Percentiles rank a stretch among this genome's conserved stretches.
Conservation (phyloP, 2,797 vertebrate species). For the Morus bassanus region DNA sequence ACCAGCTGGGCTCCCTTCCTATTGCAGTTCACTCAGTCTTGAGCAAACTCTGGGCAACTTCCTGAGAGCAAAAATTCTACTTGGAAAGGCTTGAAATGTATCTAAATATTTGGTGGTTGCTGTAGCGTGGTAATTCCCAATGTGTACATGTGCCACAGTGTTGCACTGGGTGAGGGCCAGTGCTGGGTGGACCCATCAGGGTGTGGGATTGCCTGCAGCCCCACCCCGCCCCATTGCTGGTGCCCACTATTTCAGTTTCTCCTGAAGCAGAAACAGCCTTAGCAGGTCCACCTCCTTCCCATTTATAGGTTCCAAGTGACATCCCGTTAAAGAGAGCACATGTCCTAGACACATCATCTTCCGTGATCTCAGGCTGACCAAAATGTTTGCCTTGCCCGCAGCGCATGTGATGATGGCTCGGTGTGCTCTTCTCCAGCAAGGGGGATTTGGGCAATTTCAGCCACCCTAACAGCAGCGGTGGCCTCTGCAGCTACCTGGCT, state of each 20-base stretch:
- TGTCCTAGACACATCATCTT: background rate
- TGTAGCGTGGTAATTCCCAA: slow-evolving; percentile 4
- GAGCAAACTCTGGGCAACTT: slow-evolving; percentile 37
- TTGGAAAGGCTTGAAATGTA: background rate
- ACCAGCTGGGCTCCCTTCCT: slow-evolving; percentile 16
- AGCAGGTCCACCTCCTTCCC: background rate
- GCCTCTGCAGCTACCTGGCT: background rate
- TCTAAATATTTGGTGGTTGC: slow-evolving; percentile 61
- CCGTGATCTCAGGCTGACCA: background rate
- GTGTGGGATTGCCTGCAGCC: background rate
- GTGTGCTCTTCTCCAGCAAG: background rate
- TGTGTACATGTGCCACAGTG: background rate
- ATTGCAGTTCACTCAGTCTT: background rate
- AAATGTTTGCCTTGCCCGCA: background rate
- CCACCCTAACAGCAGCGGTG: background rate
- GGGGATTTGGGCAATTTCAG: background rate
- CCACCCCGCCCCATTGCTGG: background rate
- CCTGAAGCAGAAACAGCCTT: background rate
- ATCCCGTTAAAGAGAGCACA: accelerated
- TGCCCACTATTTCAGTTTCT: background rate
- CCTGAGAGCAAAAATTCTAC: background rate
- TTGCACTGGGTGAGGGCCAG: background rate
- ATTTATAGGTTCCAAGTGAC: background rate
- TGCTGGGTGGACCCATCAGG: slow-evolving; percentile 5
- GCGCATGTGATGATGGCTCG: accelerated